Evolutionary conservation across 1,140 invertebrate species (phyloP), one percentile per base, ranked within the genome.

Genomic region (Pomacea maculata): DNA sequence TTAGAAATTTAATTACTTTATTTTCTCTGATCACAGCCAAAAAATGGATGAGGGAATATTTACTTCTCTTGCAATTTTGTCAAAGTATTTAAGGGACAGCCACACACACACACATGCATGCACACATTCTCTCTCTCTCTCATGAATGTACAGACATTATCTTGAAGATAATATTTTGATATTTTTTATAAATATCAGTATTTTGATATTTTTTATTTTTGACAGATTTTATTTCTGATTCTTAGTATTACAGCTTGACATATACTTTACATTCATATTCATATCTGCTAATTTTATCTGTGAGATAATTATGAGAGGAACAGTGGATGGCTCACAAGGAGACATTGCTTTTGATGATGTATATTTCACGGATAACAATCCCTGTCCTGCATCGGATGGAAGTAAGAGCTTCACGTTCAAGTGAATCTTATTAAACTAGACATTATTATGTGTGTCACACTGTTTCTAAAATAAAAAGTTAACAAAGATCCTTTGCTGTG

Each of bases 331-430:
- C 78, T 89, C 82, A 75, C 80, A 84, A 70, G 88, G 89, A 15
- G 90, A 91, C 79, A 90, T 91, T 64, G 88, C 88, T 25, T 75
- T 91, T 34, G 90, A 91, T 86, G 88, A 90, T 79, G 85, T 90
- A 19, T 93, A 94, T 45, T 45, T 45, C 9, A 79, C 89, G 12
- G 87, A 86, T 72, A 85, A 87, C 77, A 88, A 88, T 45, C 63
- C 84, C 21, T 90, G 89, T 65, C 84, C 87, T 52, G 79, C 83
- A 7, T 79, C 78, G 9, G 70, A 79, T 25, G n/a, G 55, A 57
- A 73, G 70, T 79, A 52, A 73, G 70, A 45, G n/a, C 17, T 19
- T 17, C 64, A 19, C 1, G 64, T 17, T 65, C 7, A 17, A n/a
- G 64, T 65, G 64, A 2, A 65, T n/a, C 17, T 65, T n/a, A 65